Evolutionary conservation across 1,140 invertebrate species (phyloP).

Genomic region (Micrasema minimum): DNA sequence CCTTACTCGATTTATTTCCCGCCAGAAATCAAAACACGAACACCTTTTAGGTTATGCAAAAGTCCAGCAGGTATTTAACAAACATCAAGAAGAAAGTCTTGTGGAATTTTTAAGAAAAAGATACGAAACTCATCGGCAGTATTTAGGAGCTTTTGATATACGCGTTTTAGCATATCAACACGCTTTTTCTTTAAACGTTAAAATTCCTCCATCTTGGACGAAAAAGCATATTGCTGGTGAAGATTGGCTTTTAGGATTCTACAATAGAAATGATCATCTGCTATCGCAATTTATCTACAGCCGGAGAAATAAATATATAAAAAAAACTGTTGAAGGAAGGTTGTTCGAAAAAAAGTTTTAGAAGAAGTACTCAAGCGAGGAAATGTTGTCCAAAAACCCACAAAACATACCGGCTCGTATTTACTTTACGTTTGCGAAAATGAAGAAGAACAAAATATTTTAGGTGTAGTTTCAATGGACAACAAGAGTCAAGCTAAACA

Average conservation of each 20-base stretch:
- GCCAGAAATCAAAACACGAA: not conserved
- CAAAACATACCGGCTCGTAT: not conserved
- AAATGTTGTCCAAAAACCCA: not conserved
- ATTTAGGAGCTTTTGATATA: not conserved
- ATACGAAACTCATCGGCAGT: not conserved
- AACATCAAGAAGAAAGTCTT: not conserved
- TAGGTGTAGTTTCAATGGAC: not conserved
- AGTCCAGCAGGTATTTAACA: conserved; percentile 1
- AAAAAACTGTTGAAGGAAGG: conserved; percentile 3
- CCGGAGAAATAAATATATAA: conserved; percentile 7
- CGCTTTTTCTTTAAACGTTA: not conserved
- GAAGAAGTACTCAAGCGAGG: not conserved
- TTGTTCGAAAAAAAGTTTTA: not conserved
- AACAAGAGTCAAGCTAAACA: too few species aligned
- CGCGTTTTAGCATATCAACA: conserved; percentile 7
- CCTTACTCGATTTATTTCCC: conserved; percentile 9
- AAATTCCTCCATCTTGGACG: conserved; percentile 8
- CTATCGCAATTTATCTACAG: not conserved
- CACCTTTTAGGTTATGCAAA: conserved; percentile 1
- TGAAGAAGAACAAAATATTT: not conserved
- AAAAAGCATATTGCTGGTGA: not conserved
- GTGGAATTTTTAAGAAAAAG: not conserved
- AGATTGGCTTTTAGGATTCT: conserved; percentile 27
- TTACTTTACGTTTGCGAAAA: conserved; percentile 2
- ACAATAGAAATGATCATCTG: conserved; percentile 22